Conservation (phyloP, 2,888 invertebrate species). For the Stenoptilia bipunctidactyla region DNA sequence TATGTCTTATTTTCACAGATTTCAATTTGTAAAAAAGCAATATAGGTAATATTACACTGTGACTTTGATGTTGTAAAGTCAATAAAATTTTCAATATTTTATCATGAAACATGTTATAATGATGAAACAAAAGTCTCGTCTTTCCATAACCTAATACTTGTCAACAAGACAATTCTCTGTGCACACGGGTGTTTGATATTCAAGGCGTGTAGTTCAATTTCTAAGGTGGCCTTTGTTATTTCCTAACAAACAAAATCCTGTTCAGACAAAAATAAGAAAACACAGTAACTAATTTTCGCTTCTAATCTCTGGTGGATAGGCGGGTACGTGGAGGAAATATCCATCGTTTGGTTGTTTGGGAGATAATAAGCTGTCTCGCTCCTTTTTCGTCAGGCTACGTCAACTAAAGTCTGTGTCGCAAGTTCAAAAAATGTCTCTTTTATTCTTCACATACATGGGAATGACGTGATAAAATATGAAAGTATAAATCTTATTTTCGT, state of each 20-base stretch:
- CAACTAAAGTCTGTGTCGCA: background rate
- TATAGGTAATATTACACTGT: no score
- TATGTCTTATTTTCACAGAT: no score
- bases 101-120: no score
- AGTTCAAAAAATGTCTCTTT: no score
- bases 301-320: constrained; percentile 60
- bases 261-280: constrained; percentile 56
- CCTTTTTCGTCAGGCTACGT: constrained; percentile 47
- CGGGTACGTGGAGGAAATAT: constrained; percentile 68
- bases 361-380: constrained; percentile 69
- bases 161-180: constrained; percentile 22
- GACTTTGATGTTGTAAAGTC: no score
- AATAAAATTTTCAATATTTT: no score
- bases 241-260: constrained; percentile 66
- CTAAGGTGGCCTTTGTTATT: constrained; percentile 61
- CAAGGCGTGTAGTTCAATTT: constrained; percentile 56
- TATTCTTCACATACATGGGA: no score
- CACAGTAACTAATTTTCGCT: constrained; percentile 69
- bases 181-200: constrained; percentile 44
- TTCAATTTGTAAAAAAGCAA: no score
- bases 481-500: no score
- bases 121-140: no score
- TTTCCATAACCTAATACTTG: constrained; percentile 5
- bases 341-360: constrained; percentile 46
- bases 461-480: no score